Conservation (phyloP, 2,888 invertebrate genomes). For the Branchellion lobata region DNA sequence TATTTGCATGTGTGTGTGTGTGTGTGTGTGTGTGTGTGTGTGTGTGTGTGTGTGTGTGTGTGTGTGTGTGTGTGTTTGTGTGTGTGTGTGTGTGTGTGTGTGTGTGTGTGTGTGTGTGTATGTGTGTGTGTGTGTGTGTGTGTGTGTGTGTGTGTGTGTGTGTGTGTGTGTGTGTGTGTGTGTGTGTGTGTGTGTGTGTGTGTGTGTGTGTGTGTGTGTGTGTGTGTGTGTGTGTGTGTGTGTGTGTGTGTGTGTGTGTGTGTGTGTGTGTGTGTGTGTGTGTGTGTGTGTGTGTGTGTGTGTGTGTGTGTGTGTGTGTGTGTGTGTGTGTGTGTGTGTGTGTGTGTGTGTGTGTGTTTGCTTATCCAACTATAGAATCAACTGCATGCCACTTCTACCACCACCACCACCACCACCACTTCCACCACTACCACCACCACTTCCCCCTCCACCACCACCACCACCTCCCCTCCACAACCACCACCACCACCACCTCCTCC, state of each 20-base stretch:
- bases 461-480: too few species aligned
- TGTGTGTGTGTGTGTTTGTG: too few species aligned
- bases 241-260: conserved; percentile 29
- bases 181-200: conserved; percentile 30
- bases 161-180: conserved; percentile 29
- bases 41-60: too few species aligned
- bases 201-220: conserved; percentile 31
- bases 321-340: not conserved
- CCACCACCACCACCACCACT: too few species aligned
- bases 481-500: too few species aligned
- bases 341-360: too few species aligned
- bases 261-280: conserved; percentile 26
- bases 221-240: conserved; percentile 29
- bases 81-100: conserved; percentile 32
- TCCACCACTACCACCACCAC: too few species aligned
- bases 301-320: conserved; percentile 28
- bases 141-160: conserved; percentile 29
- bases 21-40: too few species aligned
- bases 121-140: conserved; percentile 29
- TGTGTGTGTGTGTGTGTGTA: conserved; percentile 26
- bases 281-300: conserved; percentile 27
- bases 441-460: too few species aligned
- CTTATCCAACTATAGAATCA: too few species aligned
- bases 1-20: too few species aligned
- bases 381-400: too few species aligned